A percentile compares a stretch with the other conserved stretches of the same genome.
These are phyloP conservation scores for Oedothorax gibbosus DNA, from an alignment of 1,140 invertebrate species.

Conservation along the genomic window DNA sequence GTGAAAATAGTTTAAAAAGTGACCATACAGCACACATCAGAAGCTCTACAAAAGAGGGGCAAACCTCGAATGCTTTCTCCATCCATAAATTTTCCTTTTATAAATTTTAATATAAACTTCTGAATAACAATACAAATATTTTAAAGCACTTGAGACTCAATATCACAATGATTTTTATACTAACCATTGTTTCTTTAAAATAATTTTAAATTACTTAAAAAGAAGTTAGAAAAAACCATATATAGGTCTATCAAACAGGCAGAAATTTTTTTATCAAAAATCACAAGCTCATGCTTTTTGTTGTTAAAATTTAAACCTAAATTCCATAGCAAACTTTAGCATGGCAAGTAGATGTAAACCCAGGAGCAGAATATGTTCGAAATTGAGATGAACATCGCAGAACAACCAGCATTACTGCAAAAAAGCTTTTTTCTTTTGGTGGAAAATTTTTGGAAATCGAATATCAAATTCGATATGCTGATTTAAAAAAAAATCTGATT, in stretches of 20 bases:
- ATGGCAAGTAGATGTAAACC: neutral
- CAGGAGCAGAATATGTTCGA: no score
- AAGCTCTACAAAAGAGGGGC: neutral
- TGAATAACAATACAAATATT: neutral
- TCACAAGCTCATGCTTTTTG: neutral
- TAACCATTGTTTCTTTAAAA: neutral
- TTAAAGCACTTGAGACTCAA: neutral
- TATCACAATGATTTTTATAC: neutral
- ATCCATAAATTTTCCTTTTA: neutral
- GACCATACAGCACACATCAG: constrained; percentile 8
- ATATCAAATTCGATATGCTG: no score
- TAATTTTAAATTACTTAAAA: neutral
- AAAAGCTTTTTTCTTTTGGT: no score
- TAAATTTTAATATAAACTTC: neutral
- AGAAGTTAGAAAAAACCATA: neutral
- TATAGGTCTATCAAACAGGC: neutral
- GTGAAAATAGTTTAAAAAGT: constrained; percentile 5
- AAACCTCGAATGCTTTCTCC: neutral
- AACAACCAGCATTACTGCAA: no score
- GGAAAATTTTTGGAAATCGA: no score
- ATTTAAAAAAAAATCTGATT: no score
- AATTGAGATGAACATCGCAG: no score
- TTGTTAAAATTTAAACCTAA: neutral
- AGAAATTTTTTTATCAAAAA: neutral
- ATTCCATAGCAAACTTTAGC: neutral